Conservation (phyloP, 2,797 vertebrate genomes). For the Anguilla anguilla region DNA sequence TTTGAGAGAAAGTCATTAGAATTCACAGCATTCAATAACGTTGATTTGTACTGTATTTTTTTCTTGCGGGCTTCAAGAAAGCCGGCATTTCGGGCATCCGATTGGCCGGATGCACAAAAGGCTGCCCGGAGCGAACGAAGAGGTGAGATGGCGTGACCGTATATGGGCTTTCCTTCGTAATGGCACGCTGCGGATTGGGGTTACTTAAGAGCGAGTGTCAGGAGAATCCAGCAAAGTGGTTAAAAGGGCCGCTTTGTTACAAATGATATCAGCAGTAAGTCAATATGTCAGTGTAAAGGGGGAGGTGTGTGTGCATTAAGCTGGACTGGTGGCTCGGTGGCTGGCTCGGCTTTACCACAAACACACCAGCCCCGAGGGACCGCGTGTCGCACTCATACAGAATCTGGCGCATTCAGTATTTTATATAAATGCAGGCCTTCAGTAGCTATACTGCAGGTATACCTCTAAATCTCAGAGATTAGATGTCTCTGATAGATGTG, state of each 20-base stretch:
- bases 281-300: not conserved
- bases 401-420: not conserved
- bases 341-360: not conserved
- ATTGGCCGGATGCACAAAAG: not conserved
- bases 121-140: not conserved
- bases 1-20: not conserved
- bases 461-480: not conserved
- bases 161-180: not conserved
- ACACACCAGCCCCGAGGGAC: not conserved
- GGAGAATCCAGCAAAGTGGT: constrained; percentile 7
- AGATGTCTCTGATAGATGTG: not conserved
- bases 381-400: not conserved
- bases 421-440: not conserved
- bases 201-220: not conserved
- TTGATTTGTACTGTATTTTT: not conserved
- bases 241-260: constrained; percentile 12
- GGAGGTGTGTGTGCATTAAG: not conserved
- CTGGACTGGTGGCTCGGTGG: not conserved
- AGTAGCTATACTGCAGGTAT: not conserved
- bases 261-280: constrained; percentile 3
- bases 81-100: not conserved
- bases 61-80: not conserved
- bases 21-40: not conserved
- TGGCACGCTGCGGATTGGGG: not conserved
- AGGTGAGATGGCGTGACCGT: not conserved